Conservation (phyloP, 2,113 vertebrate species). For the Dryoscopus gambensis region DNA sequence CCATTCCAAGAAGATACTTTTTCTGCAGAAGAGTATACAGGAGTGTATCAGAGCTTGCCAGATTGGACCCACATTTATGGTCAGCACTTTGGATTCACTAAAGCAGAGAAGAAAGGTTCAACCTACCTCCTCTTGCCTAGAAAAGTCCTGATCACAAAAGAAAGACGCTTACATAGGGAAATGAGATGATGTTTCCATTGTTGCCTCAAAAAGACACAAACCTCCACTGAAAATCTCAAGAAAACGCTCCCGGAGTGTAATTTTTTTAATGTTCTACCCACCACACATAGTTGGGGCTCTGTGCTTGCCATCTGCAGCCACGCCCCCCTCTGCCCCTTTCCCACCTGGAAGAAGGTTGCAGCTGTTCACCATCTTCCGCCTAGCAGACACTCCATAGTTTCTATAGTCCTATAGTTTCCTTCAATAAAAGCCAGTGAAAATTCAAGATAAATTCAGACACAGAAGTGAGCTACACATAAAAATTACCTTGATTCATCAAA, state of each 20-base stretch:
- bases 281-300: rapidly evolving
- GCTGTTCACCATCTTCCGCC: neutral
- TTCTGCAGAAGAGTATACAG: neutral
- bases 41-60: neutral
- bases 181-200: neutral
- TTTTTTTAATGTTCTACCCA: neutral
- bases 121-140: neutral
- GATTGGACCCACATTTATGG: neutral
- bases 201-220: neutral
- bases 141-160: neutral
- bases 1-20: neutral
- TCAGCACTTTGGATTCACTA: neutral
- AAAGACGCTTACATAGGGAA: neutral
- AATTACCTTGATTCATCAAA: slow-evolving; percentile 24
- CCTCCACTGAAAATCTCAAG: neutral
- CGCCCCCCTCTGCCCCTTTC: neutral
- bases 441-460: neutral
- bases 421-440: neutral
- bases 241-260: neutral
- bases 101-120: neutral
- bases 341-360: neutral
- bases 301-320: neutral
- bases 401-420: neutral
- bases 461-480: neutral
- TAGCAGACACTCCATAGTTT: neutral